Conservation (phyloP, 2,113 vertebrate genomes). For the Perccottus glenii region DNA sequence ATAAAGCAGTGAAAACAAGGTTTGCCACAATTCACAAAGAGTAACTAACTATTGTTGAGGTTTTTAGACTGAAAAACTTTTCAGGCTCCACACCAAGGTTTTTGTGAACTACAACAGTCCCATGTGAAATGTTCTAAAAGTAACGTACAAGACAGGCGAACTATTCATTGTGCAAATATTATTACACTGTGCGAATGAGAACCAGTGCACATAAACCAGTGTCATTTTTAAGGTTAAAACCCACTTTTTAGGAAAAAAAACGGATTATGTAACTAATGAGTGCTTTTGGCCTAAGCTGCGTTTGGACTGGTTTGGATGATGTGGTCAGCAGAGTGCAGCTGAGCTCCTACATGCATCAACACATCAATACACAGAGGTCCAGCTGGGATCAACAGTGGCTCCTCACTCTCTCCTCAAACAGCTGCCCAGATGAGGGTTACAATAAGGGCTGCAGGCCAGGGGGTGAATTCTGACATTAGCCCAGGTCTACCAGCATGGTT, state of each 20-base stretch:
- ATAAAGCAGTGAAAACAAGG: too few species aligned
- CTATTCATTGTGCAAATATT: too few species aligned
- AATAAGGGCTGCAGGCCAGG: conserved; percentile 13
- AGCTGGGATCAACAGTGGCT: conserved; percentile 57
- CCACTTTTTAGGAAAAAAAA: conserved; percentile 9
- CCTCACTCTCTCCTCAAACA: conserved; percentile 16
- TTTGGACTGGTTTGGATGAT: conserved; percentile 3
- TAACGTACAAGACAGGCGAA: too few species aligned
- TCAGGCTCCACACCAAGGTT: too few species aligned
- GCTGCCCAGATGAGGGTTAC: conserved; percentile 41
- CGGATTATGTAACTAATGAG: conserved; percentile 34
- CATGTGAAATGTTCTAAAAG: too few species aligned
- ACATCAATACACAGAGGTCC: conserved; percentile 18
- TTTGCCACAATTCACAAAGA: too few species aligned
- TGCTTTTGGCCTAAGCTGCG: conserved; percentile 27
- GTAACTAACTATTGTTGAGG: too few species aligned
- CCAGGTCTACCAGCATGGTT: too few species aligned
- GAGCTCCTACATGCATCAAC: conserved; percentile 47
- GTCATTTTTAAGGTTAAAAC: conserved; percentile 15
- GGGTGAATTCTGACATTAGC: too few species aligned
- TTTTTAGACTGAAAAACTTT: too few species aligned
- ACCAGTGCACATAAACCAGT: background rate
- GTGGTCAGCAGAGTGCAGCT: conserved; percentile 52
- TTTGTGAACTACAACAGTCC: too few species aligned
- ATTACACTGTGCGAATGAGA: too few species aligned